Conservation (phyloP, 2,113 vertebrate species). For the Corythaixoides concolor region DNA sequence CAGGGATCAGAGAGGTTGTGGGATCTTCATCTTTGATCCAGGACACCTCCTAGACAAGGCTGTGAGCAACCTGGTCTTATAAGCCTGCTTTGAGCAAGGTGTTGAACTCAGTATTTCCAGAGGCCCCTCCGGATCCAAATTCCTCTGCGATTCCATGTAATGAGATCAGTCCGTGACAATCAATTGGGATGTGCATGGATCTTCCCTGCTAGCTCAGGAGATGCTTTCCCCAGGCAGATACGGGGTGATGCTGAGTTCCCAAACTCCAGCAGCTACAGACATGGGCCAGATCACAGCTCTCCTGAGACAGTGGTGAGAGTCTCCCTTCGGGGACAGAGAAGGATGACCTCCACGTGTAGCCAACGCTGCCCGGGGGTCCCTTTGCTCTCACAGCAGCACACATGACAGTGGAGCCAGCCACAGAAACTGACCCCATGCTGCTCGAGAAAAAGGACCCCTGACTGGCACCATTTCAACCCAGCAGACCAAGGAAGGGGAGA, state of each 20-base stretch:
- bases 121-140: not conserved
- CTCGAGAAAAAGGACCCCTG: not conserved
- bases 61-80: not conserved
- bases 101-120: not conserved
- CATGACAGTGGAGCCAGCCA: not conserved
- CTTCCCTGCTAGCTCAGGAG: not conserved
- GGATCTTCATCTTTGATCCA: not conserved
- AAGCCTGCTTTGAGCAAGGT: not conserved
- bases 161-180: not conserved
- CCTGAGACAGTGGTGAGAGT: not conserved
- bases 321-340: not conserved
- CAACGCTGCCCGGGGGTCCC: not conserved
- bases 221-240: not conserved
- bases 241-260: not conserved
- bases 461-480: not conserved
- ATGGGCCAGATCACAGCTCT: not conserved
- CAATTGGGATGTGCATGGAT: accelerated
- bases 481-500: not conserved
- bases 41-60: not conserved
- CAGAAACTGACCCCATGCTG: not conserved
- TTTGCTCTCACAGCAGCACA: not conserved
- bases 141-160: not conserved
- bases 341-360: accelerated
- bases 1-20: not conserved
- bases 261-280: not conserved